Percentiles rank a stretch among this genome's conserved stretches.
Evolutionary conservation across 2,797 vertebrate species (phyloP).

Genomic region (Epinephelus malabaricus): DNA sequence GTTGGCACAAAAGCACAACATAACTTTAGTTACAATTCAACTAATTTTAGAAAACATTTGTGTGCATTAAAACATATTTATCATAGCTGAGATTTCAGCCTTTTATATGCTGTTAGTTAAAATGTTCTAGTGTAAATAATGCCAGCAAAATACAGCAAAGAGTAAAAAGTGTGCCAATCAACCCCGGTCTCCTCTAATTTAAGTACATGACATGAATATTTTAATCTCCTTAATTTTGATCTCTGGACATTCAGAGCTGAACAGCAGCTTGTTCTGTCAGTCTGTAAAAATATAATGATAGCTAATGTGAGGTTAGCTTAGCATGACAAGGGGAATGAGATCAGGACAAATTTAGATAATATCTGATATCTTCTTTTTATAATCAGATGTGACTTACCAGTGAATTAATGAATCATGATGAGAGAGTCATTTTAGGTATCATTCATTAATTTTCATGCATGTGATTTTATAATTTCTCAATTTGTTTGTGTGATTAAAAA

Average conservation of each 20-base stretch:
- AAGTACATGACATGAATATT: no score
- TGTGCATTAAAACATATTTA: no score
- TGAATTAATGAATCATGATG: background rate
- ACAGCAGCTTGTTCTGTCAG: background rate
- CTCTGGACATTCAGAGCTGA: background rate
- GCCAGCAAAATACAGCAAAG: no score
- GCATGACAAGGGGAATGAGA: background rate
- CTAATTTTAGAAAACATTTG: no score
- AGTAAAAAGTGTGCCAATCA: no score
- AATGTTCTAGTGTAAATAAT: no score
- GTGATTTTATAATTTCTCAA: background rate
- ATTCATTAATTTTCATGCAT: constrained; percentile 10
- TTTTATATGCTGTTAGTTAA: no score
- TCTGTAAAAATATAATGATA: background rate
- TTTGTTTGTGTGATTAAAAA: constrained; percentile 2
- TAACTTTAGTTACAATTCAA: no score
- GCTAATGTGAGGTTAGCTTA: background rate
- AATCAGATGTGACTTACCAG: background rate
- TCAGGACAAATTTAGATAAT: background rate
- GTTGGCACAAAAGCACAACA: no score
- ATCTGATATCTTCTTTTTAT: background rate
- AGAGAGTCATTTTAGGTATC: background rate
- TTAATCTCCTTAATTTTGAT: background rate
- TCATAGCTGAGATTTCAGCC: no score
- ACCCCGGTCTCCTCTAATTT: no score